phyloP scores from a whole-genome alignment of 1,140 invertebrate species.

The Battus philenor region DNA sequence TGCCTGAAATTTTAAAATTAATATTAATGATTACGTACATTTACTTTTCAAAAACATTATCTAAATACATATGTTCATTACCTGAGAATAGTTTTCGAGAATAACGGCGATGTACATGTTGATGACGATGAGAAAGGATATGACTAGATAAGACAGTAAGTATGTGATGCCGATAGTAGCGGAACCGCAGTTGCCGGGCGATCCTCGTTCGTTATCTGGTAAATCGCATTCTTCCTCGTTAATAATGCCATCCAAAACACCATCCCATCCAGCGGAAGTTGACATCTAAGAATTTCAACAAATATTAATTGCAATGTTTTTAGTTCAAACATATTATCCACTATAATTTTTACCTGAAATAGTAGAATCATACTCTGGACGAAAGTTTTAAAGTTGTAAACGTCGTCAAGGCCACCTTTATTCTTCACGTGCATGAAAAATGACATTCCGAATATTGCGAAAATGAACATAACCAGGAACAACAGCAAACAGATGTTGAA shows the following conservation, averaged over 20 bases:
- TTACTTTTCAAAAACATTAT: too few relatives aligned
- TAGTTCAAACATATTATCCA: neutral
- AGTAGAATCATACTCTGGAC: slow-evolving; percentile 97
- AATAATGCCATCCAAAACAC: slow-evolving; percentile 96
- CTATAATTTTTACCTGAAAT: slow-evolving; percentile 85
- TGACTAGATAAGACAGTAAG: slow-evolving; percentile 96
- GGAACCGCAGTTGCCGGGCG: slow-evolving; percentile 93
- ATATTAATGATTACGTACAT: too few relatives aligned
- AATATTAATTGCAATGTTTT: neutral
- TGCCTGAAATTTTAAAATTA: too few relatives aligned
- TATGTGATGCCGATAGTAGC: slow-evolving; percentile 95
- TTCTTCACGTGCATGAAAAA: slow-evolving; percentile 99
- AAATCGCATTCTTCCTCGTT: slow-evolving; percentile 94
- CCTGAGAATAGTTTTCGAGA: slow-evolving; percentile 97
- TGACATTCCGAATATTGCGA: slow-evolving; percentile 99
- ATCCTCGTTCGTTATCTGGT: slow-evolving; percentile 90
- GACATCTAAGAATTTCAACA: slow-evolving; percentile 87
- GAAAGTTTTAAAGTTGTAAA: slow-evolving; percentile 99
- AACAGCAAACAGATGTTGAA: slow-evolving; percentile 99
- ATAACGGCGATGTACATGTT: slow-evolving; percentile 99
- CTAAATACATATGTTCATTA: too few relatives aligned
- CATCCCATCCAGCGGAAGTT: slow-evolving; percentile 98
- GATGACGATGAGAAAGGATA: slow-evolving; percentile 98
- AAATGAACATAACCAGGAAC: slow-evolving; percentile 99
- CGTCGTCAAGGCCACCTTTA: slow-evolving; percentile 94